Evolutionary conservation across 2,797 vertebrate species (phyloP).

Genomic region (Gymnodraco acuticeps): DNA sequence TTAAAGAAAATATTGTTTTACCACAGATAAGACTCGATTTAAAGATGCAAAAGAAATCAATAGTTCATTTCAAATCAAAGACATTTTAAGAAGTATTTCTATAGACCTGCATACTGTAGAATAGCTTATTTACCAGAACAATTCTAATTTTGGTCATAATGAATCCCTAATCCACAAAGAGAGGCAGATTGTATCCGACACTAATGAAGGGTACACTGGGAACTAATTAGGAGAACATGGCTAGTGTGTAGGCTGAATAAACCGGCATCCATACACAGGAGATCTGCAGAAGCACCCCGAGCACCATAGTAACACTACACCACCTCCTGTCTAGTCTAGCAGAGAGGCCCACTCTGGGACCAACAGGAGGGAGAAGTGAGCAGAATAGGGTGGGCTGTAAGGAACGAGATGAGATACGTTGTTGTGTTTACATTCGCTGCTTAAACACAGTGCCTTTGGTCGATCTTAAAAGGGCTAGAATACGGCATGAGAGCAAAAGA

Average conservation of each 20-base stretch:
- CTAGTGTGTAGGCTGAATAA: constrained; percentile 54
- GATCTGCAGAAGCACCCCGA: constrained; percentile 57
- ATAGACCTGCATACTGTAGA: not conserved
- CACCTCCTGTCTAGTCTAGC: constrained; percentile 58
- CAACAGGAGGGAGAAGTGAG: constrained; percentile 41
- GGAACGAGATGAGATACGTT: constrained; percentile 32
- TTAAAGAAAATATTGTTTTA: not conserved
- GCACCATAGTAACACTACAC: constrained; percentile 67
- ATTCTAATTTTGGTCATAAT: not conserved
- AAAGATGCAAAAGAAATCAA: not conserved
- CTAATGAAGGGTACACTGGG: constrained; percentile 43
- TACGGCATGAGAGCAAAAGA: constrained; percentile 41
- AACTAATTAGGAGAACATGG: constrained; percentile 67
- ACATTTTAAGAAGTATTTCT: too few species aligned
- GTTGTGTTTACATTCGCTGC: constrained; percentile 36
- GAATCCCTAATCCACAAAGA: constrained; percentile 14
- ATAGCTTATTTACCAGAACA: not conserved
- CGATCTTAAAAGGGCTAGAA: constrained; percentile 30
- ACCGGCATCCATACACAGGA: constrained; percentile 56
- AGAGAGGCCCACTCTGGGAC: constrained; percentile 58
- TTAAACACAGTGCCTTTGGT: constrained; percentile 39
- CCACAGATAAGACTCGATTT: not conserved
- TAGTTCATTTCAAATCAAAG: not conserved
- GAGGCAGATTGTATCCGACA: constrained; percentile 38
- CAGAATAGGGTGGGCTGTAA: constrained; percentile 33